Percentiles rank a stretch among this genome's conserved stretches.
phyloP scores from a whole-genome alignment of 2,113 vertebrate species.

The Carassius auratus region DNA sequence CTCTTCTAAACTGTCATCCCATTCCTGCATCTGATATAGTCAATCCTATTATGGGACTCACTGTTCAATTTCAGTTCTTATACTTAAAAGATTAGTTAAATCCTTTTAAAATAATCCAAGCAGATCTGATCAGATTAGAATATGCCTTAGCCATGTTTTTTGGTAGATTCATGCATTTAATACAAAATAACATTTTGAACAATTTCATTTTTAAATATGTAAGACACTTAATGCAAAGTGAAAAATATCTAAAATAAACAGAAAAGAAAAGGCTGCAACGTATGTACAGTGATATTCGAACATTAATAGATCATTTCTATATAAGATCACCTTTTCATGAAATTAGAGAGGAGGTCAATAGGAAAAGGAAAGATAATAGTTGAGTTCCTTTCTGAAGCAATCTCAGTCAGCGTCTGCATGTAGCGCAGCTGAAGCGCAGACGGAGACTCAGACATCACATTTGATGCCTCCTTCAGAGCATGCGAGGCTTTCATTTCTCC shows the following conservation, averaged over 20 bases:
- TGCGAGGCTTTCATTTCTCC: constrained; percentile 60
- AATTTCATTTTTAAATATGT: background rate
- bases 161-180: background rate
- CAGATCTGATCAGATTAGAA: background rate
- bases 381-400: constrained; percentile 48
- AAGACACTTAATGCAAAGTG: background rate
- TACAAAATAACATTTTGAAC: background rate
- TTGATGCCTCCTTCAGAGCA: constrained; percentile 54
- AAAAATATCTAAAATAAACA: background rate
- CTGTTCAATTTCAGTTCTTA: background rate
- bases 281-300: background rate
- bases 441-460: constrained; percentile 51
- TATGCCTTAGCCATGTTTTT: background rate
- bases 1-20: constrained; percentile 16
- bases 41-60: constrained; percentile 39
- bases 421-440: constrained; percentile 64
- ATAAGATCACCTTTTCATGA: constrained; percentile 27
- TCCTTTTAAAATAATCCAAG: background rate
- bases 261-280: background rate
- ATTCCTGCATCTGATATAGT: constrained; percentile 29
- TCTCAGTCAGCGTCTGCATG: constrained; percentile 62
- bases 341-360: constrained; percentile 32
- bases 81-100: background rate
- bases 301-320: background rate
- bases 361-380: constrained; percentile 58